A percentile compares a stretch with the other conserved stretches of the same genome.
These are phyloP conservation scores for Tribolium madens DNA, from an alignment of 1,140 invertebrate genomes.

Conservation along the genomic window DNA sequence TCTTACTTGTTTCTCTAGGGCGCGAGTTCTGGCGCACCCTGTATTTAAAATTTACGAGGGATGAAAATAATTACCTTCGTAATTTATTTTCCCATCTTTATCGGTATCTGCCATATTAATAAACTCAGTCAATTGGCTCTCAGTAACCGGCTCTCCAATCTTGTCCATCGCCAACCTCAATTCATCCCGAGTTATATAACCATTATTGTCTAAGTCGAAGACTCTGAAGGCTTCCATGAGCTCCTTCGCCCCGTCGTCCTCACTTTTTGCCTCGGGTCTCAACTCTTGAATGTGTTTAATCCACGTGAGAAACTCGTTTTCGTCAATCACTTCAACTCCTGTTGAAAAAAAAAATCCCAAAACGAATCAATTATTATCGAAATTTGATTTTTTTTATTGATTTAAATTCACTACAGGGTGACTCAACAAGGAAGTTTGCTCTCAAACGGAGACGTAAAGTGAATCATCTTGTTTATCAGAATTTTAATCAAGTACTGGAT, in stretches of 20 bases:
- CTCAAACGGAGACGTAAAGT: too few relatives aligned
- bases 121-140: constrained; percentile 78
- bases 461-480: too few relatives aligned
- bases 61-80: too few relatives aligned
- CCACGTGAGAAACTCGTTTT: constrained; percentile 80
- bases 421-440: background rate
- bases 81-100: constrained; percentile 82
- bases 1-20: too few relatives aligned
- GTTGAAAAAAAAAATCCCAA: constrained; percentile 1
- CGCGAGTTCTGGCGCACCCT: too few relatives aligned
- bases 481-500: too few relatives aligned
- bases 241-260: constrained; percentile 76
- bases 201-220: constrained; percentile 82
- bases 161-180: constrained; percentile 80
- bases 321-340: constrained; percentile 72
- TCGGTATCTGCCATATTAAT: constrained; percentile 79
- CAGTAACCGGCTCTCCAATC: constrained; percentile 80
- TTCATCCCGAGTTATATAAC: constrained; percentile 82
- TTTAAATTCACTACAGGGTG: too few relatives aligned
- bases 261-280: constrained; percentile 71
- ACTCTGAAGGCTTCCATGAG: constrained; percentile 82
- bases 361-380: too few relatives aligned
- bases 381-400: too few relatives aligned
- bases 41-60: too few relatives aligned
- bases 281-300: constrained; percentile 77